These are phyloP conservation scores for Drosophila obscura DNA, from an alignment of 1,140 invertebrate species.

Conservation along the genomic window DNA sequence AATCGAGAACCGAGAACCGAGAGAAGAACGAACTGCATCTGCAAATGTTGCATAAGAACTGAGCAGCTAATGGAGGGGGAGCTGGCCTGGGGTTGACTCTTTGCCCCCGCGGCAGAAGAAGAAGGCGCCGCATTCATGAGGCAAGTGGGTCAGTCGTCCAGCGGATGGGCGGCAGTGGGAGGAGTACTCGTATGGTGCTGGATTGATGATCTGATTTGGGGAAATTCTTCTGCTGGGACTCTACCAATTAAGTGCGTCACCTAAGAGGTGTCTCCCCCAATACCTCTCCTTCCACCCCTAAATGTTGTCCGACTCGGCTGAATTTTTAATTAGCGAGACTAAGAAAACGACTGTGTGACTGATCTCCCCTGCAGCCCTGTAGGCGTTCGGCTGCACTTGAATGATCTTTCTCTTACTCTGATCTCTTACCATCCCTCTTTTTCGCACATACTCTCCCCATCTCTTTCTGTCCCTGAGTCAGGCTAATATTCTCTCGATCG, in stretches of 20 bases:
- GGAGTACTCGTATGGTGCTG: background rate
- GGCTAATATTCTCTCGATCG: conserved; percentile 4
- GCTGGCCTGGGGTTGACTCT: conserved; percentile 18
- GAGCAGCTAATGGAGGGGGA: background rate
- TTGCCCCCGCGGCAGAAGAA: conserved; percentile 28
- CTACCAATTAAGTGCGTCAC: background rate
- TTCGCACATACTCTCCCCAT: background rate
- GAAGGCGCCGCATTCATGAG: conserved; percentile 47
- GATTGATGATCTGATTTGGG: background rate
- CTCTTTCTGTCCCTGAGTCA: conserved; percentile 20
- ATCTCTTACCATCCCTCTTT: background rate
- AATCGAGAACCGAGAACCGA: conserved; percentile 5
- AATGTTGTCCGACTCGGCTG: conserved; percentile 19
- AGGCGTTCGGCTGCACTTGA: conserved; percentile 41
- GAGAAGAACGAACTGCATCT: conserved; percentile 13
- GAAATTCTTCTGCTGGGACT: too few relatives aligned
- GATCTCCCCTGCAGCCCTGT: conserved; percentile 9
- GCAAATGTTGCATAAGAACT: conserved; percentile 37
- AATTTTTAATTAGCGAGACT: conserved; percentile 44
- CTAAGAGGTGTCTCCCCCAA: background rate
- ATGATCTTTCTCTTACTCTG: conserved; percentile 15
- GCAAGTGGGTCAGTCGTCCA: conserved; percentile 62
- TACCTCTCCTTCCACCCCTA: background rate
- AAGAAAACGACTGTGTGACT: conserved; percentile 11
- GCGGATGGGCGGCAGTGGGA: background rate